Evolutionary conservation across 1,140 invertebrate genomes (phyloP).

Genomic region (Drosophila grimshawi): DNA sequence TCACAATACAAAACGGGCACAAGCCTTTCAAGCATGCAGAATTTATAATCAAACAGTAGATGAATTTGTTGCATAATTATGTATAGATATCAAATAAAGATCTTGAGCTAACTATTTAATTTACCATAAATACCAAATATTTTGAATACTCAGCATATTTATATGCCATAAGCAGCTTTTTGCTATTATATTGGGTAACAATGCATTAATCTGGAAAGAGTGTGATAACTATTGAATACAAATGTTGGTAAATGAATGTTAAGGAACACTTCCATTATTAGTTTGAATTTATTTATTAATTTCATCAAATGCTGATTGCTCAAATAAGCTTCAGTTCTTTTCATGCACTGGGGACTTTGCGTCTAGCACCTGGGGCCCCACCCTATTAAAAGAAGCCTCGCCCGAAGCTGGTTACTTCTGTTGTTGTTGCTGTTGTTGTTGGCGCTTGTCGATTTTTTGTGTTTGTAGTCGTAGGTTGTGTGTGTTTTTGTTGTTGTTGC

Average conservation of each 20-base stretch:
- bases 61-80: background rate
- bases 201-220: conserved; percentile 10
- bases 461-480: background rate
- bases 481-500: conserved; percentile 41
- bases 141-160: conserved; percentile 12
- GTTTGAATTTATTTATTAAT: background rate
- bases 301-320: conserved; percentile 16
- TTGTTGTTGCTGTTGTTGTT: conserved; percentile 7
- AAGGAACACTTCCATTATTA: background rate
- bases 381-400: conserved; percentile 45
- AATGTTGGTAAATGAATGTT: background rate
- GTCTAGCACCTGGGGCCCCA: conserved; percentile 25
- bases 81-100: background rate
- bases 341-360: conserved; percentile 4
- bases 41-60: background rate
- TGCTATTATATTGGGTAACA: background rate
- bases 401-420: conserved; percentile 32
- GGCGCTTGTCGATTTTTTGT: background rate
- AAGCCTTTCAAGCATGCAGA: conserved; percentile 1
- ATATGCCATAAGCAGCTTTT: conserved; percentile 14
- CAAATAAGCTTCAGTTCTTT: conserved; percentile 22
- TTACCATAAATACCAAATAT: conserved; percentile 19
- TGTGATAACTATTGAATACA: conserved; percentile 3
- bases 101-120: background rate
- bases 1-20: background rate